A percentile compares a stretch with the other conserved stretches of the same genome.
Evolutionary conservation across 2,113 vertebrate genomes (phyloP).

Genomic region (Uria lomvia): DNA sequence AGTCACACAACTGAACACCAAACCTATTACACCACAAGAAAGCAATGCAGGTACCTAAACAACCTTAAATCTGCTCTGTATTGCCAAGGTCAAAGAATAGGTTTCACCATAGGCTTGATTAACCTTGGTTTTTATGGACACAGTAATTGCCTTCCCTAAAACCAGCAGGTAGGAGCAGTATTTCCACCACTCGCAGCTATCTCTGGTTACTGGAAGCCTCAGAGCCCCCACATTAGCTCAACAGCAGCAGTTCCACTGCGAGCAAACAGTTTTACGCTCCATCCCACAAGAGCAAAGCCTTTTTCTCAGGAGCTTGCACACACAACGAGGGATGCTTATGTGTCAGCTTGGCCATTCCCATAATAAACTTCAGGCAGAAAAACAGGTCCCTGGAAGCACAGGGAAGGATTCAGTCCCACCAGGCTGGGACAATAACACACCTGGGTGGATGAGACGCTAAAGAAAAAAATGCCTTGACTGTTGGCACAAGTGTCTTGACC

Average conservation of each 20-base stretch:
- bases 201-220: neutral
- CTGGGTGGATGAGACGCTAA: neutral
- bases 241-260: neutral
- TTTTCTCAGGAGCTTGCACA: neutral
- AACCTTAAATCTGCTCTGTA: neutral
- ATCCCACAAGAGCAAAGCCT: neutral
- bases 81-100: neutral
- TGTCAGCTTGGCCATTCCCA: neutral
- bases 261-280: neutral
- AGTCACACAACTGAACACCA: rapidly evolving
- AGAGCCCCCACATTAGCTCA: neutral
- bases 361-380: neutral
- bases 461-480: neutral
- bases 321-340: neutral
- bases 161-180: neutral
- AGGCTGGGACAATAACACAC: neutral
- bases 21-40: neutral
- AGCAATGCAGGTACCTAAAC: neutral
- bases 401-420: neutral
- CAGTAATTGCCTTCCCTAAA: neutral
- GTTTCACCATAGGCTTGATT: neutral
- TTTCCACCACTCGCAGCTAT: rapidly evolving
- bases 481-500: neutral
- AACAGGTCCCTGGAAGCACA: neutral
- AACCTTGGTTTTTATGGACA: neutral